Evolutionary conservation across 92 coral and sea anemone species (phyloP), one percentile per base, ranked within the genome.

Genomic region (Desmophyllum pertusum): DNA sequence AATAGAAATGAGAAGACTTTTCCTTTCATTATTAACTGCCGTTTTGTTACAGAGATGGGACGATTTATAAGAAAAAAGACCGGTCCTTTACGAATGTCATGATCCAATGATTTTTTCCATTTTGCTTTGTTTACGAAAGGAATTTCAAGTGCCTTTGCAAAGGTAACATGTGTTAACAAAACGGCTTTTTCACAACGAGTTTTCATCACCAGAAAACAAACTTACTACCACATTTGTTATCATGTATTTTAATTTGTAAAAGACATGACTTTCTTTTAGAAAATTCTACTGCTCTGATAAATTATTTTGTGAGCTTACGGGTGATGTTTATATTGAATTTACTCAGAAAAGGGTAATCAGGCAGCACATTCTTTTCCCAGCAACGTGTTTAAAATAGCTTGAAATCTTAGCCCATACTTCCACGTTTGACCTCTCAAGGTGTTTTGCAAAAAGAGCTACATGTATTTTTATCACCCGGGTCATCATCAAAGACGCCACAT

Each of bases 341-440:
- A n/a, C n/a, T n/a, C n/a, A n/a, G 35, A 31, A 8, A 59, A 27
- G 35, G 10, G 25, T 59, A 10, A 3, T 7, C 65, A 1, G 17
- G 64, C 64, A 57, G 29, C 7, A 53, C 27, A 70, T 35, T 69
- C 38, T 69, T 50, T 51, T 29, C 85, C 57, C 38, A 81, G 78
- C 85, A 51, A 81, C 78, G 57, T 33, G 18, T 72, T 6, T 40
- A 25, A 48, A 80, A 70, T 50, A 36, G 50, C n/a, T 46, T 79
- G 84, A 65, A 79, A 79, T 72, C 63, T 27, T 45, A 79, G 73
- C 83, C 36, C 21, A 40, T 25, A 62, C 27, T 62, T 40, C 33
- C 45, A 45, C 57, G 43, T n/a, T 27, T 67, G 66, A 59, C 53
- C 53, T 61, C 36, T 29, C 81, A 76, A 76, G 30, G 79, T 75